Percentiles rank a stretch among this genome's conserved stretches.
phyloP scores from a whole-genome alignment of 2,113 vertebrate genomes.

The Platysternon megacephalum region DNA sequence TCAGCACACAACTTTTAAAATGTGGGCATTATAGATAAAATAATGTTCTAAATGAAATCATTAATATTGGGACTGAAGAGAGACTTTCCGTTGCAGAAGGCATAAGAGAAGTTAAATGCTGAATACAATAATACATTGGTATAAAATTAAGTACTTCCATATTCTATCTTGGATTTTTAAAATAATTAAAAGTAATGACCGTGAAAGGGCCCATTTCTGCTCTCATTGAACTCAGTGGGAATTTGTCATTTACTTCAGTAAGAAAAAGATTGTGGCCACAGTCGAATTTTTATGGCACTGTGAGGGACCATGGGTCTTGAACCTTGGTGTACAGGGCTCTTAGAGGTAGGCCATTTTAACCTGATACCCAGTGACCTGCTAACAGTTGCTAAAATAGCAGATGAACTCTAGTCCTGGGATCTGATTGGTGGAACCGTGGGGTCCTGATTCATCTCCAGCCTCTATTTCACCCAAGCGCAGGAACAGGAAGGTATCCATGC shows the following conservation, averaged over 20 bases:
- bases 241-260: not conserved
- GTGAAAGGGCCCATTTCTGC: not conserved
- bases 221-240: not conserved
- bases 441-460: not conserved
- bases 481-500: not conserved
- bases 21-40: not conserved
- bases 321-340: not conserved
- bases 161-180: not conserved
- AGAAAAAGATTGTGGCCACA: not conserved
- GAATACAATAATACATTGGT: not conserved
- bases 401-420: not conserved
- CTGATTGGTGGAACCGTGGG: not conserved
- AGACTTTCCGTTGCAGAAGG: not conserved
- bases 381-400: not conserved
- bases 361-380: not conserved
- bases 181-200: not conserved
- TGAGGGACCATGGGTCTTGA: not conserved
- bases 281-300: not conserved
- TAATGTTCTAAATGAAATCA: not conserved
- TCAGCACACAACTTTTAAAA: not conserved
- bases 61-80: not conserved
- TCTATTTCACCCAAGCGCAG: not conserved
- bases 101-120: not conserved
- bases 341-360: not conserved
- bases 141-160: not conserved